Evolutionary conservation across 2,797 vertebrate genomes (phyloP).

Genomic region (Onychomys leucogaster): DNA sequence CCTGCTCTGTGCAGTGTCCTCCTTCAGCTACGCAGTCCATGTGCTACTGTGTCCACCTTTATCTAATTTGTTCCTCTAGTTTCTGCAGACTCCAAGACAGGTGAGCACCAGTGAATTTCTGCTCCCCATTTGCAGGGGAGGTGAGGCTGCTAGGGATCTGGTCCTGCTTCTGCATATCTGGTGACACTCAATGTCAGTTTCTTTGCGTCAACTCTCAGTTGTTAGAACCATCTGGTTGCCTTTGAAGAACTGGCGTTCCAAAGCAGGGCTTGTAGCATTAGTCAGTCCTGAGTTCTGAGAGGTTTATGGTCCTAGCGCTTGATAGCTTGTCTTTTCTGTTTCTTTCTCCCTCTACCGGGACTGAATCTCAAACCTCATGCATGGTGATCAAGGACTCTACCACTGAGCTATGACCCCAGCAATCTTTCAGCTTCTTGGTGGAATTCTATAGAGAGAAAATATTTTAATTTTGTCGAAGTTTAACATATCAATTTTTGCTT

Average conservation of each 20-base stretch:
- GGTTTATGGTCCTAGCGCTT: background rate
- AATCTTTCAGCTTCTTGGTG: background rate
- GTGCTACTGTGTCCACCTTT: background rate
- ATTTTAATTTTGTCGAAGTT: conserved; percentile 12
- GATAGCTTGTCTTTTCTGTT: background rate
- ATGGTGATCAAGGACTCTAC: background rate
- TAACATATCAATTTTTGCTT: conserved; percentile 10
- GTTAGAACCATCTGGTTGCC: background rate
- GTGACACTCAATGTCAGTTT: background rate
- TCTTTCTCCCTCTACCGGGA: background rate
- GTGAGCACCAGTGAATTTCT: background rate
- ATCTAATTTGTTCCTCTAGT: too few relatives aligned
- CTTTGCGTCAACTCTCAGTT: background rate
- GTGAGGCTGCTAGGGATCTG: background rate
- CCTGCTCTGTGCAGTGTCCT: too few relatives aligned
- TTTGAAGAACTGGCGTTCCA: background rate
- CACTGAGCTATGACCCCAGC: background rate
- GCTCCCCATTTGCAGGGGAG: background rate
- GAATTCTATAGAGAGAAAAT: background rate
- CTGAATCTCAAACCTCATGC: background rate
- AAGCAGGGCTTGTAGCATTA: background rate
- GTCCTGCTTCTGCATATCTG: background rate
- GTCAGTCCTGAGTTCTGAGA: background rate
- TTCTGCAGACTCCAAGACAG: background rate
- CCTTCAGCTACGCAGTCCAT: background rate